Base-by-base conservation (phyloP, 1,140 invertebrate genomes). In the Drosophila tristis region DNA sequence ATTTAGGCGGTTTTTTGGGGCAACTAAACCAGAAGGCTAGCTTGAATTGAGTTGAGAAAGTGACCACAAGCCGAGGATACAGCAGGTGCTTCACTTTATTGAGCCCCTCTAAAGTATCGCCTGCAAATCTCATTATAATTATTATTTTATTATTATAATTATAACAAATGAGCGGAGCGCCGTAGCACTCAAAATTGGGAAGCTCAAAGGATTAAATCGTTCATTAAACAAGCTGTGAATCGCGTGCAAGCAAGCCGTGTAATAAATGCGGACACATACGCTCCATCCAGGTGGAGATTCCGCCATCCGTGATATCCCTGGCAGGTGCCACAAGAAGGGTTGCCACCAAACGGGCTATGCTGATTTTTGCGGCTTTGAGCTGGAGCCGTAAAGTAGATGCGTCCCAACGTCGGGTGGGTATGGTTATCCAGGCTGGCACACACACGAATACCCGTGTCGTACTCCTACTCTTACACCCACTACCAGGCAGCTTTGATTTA, bases 351-450 rank as follows among this genome's bases (percentile, higher is more conserved):
- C 61, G 67, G 78, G 74, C n/a, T 81, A 39, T 71, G 78, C 65
- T 72, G 81, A 85, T 85, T 87, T 86, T 78, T 87, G 82, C 54
- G 81, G 81, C 78, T 86, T 86, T 74, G 78, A 81, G 65, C 44
- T 57, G 50, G 26, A 75, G 72, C 73, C 50, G 62, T 75, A 68
- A 67, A 67, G 73, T 67, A 75, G 72, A 55, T 75, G 23, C 43
- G 39, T 39, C 49, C 49, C 56, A 67, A 75, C 68, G 63, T 63
- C 60, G 67, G 61, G 80, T 9, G 31, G 31, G 13, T 25, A 4
- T n/a, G n/a, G n/a, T n/a, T n/a, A n/a, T n/a, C n/a, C n/a, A n/a
- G n/a, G n/a, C n/a, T n/a, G n/a, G n/a, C n/a, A n/a, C n/a, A n/a
- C n/a, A n/a, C n/a, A n/a, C n/a, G n/a, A n/a, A n/a, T n/a, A n/a